These are phyloP conservation scores for Papilio glaucus DNA, from an alignment of 1,140 invertebrate species.

Conservation along the genomic window DNA sequence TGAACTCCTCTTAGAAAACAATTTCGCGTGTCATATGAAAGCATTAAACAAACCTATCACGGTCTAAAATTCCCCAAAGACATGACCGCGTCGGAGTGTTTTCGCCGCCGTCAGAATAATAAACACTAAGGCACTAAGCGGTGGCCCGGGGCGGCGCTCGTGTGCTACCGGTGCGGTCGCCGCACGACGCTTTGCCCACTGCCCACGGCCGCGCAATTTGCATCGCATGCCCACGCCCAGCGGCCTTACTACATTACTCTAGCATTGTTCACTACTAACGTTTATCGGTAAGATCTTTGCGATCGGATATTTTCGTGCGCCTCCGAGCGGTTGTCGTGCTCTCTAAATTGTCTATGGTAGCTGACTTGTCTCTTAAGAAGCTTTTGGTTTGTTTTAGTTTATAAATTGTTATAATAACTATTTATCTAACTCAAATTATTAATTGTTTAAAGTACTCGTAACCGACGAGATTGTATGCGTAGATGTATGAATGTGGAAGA, in stretches of 20 bases:
- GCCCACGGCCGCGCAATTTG: conserved; percentile 68
- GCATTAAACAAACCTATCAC: conserved; percentile 21
- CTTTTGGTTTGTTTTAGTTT: conserved; percentile 18
- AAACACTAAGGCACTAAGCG: conserved; percentile 43
- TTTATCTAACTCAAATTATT: too few species aligned
- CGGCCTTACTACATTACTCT: conserved; percentile 56
- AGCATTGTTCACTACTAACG: conserved; percentile 49
- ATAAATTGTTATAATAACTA: too few species aligned
- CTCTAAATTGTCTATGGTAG: conserved; percentile 21
- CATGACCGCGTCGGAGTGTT: conserved; percentile 47
- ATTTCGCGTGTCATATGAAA: not conserved
- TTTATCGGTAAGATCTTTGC: conserved; percentile 42
- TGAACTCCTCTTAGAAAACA: not conserved
- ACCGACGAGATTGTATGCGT: too few species aligned
- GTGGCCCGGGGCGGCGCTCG: conserved; percentile 48
- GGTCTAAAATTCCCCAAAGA: conserved; percentile 30
- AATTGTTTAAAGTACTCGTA: too few species aligned
- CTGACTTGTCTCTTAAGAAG: not conserved
- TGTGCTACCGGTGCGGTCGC: conserved; percentile 73
- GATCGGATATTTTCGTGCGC: conserved; percentile 44
- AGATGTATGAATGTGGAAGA: too few species aligned
- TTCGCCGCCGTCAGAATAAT: conserved; percentile 55
- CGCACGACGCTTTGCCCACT: conserved; percentile 75
- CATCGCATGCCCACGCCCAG: conserved; percentile 65
- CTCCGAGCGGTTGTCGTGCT: conserved; percentile 29